Base-by-base conservation (phyloP, 2,888 invertebrate genomes). In the Acronicta psi region DNA sequence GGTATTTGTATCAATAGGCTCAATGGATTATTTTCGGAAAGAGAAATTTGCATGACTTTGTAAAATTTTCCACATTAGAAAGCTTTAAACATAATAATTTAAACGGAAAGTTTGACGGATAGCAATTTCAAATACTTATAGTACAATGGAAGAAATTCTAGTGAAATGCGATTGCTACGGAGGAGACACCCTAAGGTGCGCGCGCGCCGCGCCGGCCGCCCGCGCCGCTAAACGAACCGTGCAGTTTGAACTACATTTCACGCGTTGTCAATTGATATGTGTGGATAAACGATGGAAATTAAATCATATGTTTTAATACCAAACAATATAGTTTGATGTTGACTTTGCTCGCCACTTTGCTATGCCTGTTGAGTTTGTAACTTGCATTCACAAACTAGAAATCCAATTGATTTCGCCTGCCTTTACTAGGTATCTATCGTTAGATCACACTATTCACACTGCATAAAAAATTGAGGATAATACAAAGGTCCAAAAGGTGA, bases 201-300 rank as follows among this genome's bases (percentile, higher is more conserved):
- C 75, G 78, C 75, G 55, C 60, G 63, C 46, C 65, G 56, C 57
- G 54, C 29, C 3, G 3, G 20, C 20, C 20, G 20, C 20, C 40
- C 56, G 43, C 44, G 40, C 42, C 44, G 75, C 44, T 69, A 75
- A 87, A 69, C 85, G 80, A 80, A 86, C 84, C 88, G 80, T 88
- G 80, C 69, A 80, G 74, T 70, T 66, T 87, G 90, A 71, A 75
- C 89, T 83, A 89, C 80, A 86, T 90, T 88, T 89, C 84, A 87
- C 84, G 87, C 85, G 65, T 73, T 77, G 69, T 62, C 77, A 65
- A 70, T 70, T 77, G 70, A 73, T 63, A 69, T 70, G 66, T 75
- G 57, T 59, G 70, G 70, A 69, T 65, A 63, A 74, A 66, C 66
- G 51, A 66, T 79, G 46, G 66, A 75, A 75, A 73, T 73, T 69